Conservation (phyloP, 2,888 invertebrate genomes). For the Philereme vetulata region DNA sequence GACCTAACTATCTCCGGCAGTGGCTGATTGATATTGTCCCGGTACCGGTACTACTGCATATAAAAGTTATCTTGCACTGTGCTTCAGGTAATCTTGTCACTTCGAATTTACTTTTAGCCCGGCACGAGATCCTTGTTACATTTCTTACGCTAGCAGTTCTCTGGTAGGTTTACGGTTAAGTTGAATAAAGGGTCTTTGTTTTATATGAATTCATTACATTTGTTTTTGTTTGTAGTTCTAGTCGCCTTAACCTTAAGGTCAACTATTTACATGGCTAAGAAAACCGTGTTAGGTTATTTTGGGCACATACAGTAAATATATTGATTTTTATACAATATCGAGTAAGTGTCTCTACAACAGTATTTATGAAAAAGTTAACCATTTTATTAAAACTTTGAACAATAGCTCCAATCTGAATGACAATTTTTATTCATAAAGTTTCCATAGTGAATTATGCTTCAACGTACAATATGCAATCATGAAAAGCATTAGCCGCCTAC, state of each 20-base stretch:
- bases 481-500: constrained; percentile 15
- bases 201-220: constrained; percentile 44
- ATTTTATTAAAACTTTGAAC: neutral
- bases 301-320: no score
- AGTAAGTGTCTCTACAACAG: no score
- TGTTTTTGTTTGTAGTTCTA: neutral
- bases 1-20: no score
- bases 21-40: no score
- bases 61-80: constrained; percentile 20
- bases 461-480: constrained; percentile 27
- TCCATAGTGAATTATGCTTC: neutral
- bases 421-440: constrained; percentile 3
- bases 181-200: constrained; percentile 43
- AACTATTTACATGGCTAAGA: no score
- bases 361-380: no score
- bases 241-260: no score
- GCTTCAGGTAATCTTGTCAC: constrained; percentile 66
- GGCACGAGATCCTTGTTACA: constrained; percentile 54
- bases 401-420: constrained; percentile 5
- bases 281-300: no score
- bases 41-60: neutral
- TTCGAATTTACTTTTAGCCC: constrained; percentile 58
- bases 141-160: constrained; percentile 61
- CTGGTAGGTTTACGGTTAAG: constrained; percentile 58
- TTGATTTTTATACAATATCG: no score